A percentile compares a stretch with the other conserved stretches of the same genome.
Evolutionary conservation across 2,888 invertebrate genomes (phyloP).

Genomic region (Stenolophus ochropezus): DNA sequence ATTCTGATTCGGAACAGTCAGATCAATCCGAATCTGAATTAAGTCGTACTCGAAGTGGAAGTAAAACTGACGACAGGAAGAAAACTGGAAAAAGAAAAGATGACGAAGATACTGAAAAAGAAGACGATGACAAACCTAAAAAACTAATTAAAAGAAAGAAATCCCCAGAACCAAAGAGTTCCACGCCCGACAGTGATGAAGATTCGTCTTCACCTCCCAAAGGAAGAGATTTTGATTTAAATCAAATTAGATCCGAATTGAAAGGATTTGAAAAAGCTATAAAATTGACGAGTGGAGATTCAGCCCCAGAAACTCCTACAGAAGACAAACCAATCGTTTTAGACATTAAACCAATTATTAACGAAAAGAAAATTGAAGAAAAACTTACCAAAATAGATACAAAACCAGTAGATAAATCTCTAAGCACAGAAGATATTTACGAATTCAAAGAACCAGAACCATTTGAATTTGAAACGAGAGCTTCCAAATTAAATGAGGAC

Average conservation of each 20-base stretch:
- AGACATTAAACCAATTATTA: slow-evolving; percentile 18
- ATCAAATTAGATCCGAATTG: slow-evolving; percentile 88
- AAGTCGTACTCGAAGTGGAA: slow-evolving; percentile 68
- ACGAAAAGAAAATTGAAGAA: slow-evolving; percentile 62
- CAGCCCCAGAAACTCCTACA: slow-evolving; percentile 31
- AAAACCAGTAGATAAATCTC: slow-evolving; percentile 65
- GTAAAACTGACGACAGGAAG: slow-evolving; percentile 69
- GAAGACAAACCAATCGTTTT: slow-evolving; percentile 53
- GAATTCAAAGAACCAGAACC: slow-evolving; percentile 94
- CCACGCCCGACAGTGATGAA: slow-evolving; percentile 74
- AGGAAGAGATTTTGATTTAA: slow-evolving; percentile 87
- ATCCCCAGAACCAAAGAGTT: slow-evolving; percentile 71
- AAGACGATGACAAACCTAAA: slow-evolving; percentile 69
- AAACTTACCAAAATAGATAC: slow-evolving; percentile 64
- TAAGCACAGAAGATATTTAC: slow-evolving; percentile 80
- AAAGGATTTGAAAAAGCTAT: slow-evolving; percentile 84
- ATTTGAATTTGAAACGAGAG: slow-evolving; percentile 86
- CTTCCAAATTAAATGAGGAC: slow-evolving; percentile 68
- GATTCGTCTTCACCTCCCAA: slow-evolving; percentile 74
- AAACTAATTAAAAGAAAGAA: slow-evolving; percentile 71
- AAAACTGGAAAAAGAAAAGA: slow-evolving; percentile 69
- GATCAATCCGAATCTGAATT: slow-evolving; percentile 68
- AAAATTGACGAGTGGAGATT: slow-evolving; percentile 70
- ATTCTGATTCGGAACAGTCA: slow-evolving; percentile 75
- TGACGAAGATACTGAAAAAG: slow-evolving; percentile 73